Evolutionary conservation across 2,797 vertebrate species (phyloP), one percentile per base, ranked within the genome.

Genomic region (Hippopotamyrus pictus): DNA sequence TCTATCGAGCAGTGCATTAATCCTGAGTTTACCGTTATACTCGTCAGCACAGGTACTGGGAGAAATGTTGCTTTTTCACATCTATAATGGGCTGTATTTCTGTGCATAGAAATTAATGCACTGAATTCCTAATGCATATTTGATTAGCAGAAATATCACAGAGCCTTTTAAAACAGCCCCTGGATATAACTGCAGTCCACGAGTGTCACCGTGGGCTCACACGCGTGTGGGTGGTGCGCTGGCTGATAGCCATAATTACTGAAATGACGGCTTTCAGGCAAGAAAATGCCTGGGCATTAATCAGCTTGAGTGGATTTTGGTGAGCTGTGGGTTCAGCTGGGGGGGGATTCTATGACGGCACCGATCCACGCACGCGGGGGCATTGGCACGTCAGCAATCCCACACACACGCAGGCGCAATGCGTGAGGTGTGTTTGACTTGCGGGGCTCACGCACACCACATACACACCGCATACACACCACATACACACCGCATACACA

Each of bases 231-330:
- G 44, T 76, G 89, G 65, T 79, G 91, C 93, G 89, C 88, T 86
- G 90, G 90, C 89, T 92, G 92, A 86, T 88, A 84, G 90, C 90
- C 89, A 90, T 79, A 46, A 92, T 90, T 90, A 88, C 87, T 87
- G 87, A 91, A 89, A 93, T 93, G 89, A 93, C 91, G 62, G 86
- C 90, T 94, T 88, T 91, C 85, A 93, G 93, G 90, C 93, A 93
- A 92, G 94, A 73, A 93, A 94, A 93, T 92, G 88, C 54, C 19
- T 87, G 33, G 54, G 54, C 54, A 82, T 69, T 86, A 86, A 86
- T 86, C 85, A 86, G 85, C 50, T 86, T 86, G 50, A 57, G 85
- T 53, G 85, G 85, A 86, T 57, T 54, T 53, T 57, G 85, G 51
- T 57, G 51, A 86, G 85, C 29, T 33, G 25, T 50, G 82, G 46